Conservation (phyloP, 92 coral and sea anemone genomes). For the Siderastrea radians region DNA sequence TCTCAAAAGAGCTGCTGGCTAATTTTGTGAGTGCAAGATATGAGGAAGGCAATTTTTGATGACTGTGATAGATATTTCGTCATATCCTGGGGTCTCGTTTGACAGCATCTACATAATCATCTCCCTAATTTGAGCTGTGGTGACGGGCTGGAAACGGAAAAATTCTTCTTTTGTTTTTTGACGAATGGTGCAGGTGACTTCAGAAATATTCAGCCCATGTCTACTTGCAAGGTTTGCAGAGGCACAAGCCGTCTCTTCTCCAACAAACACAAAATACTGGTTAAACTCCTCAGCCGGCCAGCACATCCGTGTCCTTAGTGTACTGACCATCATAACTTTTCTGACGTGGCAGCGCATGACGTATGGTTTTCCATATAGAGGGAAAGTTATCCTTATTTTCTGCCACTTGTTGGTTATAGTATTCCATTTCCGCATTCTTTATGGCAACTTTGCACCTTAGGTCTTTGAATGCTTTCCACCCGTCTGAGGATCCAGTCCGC, state of each 20-base stretch:
- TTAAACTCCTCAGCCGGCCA: background rate
- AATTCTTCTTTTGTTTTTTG: background rate
- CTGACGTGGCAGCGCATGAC: slow-evolving; percentile 20
- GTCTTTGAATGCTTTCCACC: background rate
- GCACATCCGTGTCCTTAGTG: slow-evolving; percentile 17
- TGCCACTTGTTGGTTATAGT: background rate
- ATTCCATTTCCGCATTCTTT: background rate
- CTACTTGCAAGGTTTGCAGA: background rate
- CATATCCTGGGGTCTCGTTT: background rate
- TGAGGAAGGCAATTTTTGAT: too few relatives aligned
- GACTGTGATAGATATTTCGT: too few relatives aligned
- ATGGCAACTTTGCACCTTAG: background rate
- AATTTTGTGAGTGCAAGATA: too few relatives aligned
- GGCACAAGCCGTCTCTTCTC: background rate
- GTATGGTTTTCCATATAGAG: slow-evolving; percentile 35
- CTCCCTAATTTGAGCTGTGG: background rate
- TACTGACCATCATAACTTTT: background rate
- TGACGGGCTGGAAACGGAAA: background rate
- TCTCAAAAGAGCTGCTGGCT: too few relatives aligned
- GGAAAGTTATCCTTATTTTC: background rate
- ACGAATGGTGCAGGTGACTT: background rate
- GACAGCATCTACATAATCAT: background rate
- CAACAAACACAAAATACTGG: background rate
- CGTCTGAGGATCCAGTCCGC: too few relatives aligned
- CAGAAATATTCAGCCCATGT: background rate